These are phyloP conservation scores for Platysteira castanea DNA, from an alignment of 2,113 vertebrate genomes.

Conservation along the genomic window DNA sequence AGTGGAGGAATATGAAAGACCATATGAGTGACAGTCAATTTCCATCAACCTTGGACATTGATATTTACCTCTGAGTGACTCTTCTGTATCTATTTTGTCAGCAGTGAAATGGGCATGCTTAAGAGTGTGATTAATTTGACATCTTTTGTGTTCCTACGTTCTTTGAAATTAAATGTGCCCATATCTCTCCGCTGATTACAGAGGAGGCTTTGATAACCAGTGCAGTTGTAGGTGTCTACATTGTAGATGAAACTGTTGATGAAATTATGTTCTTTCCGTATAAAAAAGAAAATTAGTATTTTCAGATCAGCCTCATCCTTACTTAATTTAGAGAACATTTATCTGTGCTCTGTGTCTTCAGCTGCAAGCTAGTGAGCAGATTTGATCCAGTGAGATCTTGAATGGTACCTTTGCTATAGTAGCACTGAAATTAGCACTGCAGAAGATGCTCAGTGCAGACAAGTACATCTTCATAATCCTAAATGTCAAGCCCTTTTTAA, in stretches of 20 bases:
- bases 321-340: not conserved
- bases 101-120: not conserved
- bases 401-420: not conserved
- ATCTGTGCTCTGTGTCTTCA: not conserved
- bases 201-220: not conserved
- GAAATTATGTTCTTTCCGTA: not conserved
- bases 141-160: not conserved
- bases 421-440: not conserved
- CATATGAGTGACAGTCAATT: not conserved
- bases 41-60: not conserved
- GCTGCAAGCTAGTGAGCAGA: not conserved
- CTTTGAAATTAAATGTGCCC: not conserved
- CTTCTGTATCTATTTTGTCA: not conserved
- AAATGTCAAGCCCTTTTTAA: not conserved
- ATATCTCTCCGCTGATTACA: not conserved
- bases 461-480: not conserved
- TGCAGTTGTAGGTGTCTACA: accelerated
- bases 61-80: not conserved
- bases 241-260: not conserved
- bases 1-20: not conserved
- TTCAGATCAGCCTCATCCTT: not conserved
- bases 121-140: not conserved
- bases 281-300: not conserved
- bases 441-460: not conserved
- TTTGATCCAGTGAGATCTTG: not conserved